Base-by-base conservation (phyloP, 2,888 invertebrate species). In the Eilema sororculum region DNA sequence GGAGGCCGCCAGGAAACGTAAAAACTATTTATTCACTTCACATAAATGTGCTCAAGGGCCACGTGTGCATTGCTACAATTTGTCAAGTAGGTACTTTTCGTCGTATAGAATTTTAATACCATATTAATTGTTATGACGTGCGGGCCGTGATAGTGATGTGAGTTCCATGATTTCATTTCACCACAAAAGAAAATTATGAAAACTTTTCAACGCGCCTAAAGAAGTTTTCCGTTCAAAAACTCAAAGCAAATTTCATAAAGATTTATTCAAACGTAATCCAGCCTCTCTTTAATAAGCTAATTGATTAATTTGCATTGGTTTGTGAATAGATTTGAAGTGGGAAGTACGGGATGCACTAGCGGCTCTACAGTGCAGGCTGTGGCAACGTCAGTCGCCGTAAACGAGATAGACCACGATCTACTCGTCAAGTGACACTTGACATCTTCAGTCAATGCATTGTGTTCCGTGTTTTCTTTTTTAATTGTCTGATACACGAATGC, bases 331-430 rank as follows among this genome's bases (percentile, higher is more conserved):
- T 76, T 69, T 78, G 75, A 70, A 77, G 77, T 74, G 68, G 79
- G 73, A 72, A 82, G 81, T 81, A 79, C 78, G 62, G 74, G 72
- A 75, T 79, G 83, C 83, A 87, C 84, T 86, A 84, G 87, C 85
- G 85, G 84, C 83, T 81, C 84, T 79, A 80, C 77, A 84, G 73
- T 67, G 70, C 70, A 68, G 71, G 78, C 73, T 68, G 75, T 71
- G 73, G 76, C 80, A 68, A 68, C 74, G 78, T 80, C 79, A 79
- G 84, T 82, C 83, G 80, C 87, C 85, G 87, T 87, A 90, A 91
- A 89, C 91, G 87, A 90, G 92, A 92, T 92, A 92, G 87, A 86
- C 88, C 92, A 92, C 92, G 92, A 90, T 89, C 88, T 87, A 78
- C 78, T 78, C 78, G 80, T 81, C 85, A 82, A 90, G 89, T 84